A percentile compares a stretch with the other conserved stretches of the same genome.
phyloP scores from a whole-genome alignment of 2,113 vertebrate species.

The Amblyopsis rosae region DNA sequence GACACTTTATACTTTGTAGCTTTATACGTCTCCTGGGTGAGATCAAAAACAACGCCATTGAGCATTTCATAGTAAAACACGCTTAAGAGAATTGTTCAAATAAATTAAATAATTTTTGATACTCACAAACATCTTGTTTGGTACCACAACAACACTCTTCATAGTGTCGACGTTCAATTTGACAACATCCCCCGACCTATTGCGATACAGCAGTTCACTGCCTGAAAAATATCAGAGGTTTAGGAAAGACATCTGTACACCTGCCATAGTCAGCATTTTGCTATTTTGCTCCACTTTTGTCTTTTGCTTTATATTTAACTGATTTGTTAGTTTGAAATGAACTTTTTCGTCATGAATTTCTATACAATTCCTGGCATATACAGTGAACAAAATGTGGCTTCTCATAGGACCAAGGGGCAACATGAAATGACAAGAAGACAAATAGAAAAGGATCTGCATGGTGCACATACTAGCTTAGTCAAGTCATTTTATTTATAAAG shows the following conservation, averaged over 20 bases:
- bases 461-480: too few species aligned
- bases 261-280: background rate
- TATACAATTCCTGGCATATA: too few species aligned
- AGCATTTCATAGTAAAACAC: background rate
- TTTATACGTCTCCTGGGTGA: slow-evolving; percentile 82
- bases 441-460: too few species aligned
- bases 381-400: too few species aligned
- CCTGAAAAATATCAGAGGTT: slow-evolving; percentile 69
- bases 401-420: too few species aligned
- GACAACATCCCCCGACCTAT: slow-evolving; percentile 83
- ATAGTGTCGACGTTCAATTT: slow-evolving; percentile 82
- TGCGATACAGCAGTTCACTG: slow-evolving; percentile 88
- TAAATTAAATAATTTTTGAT: background rate
- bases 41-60: background rate
- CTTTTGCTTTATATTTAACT: background rate
- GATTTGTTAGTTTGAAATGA: background rate
- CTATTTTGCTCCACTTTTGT: background rate
- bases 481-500: too few species aligned
- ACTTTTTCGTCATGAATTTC: too few species aligned
- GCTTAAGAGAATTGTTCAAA: background rate
- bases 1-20: slow-evolving; percentile 90
- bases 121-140: slow-evolving; percentile 94
- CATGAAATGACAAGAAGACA: too few species aligned
- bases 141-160: slow-evolving; percentile 79
- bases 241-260: background rate